Evolutionary conservation across 2,888 invertebrate species (phyloP), one percentile per base, ranked within the genome.

Genomic region (Himalopsyche tibetana): DNA sequence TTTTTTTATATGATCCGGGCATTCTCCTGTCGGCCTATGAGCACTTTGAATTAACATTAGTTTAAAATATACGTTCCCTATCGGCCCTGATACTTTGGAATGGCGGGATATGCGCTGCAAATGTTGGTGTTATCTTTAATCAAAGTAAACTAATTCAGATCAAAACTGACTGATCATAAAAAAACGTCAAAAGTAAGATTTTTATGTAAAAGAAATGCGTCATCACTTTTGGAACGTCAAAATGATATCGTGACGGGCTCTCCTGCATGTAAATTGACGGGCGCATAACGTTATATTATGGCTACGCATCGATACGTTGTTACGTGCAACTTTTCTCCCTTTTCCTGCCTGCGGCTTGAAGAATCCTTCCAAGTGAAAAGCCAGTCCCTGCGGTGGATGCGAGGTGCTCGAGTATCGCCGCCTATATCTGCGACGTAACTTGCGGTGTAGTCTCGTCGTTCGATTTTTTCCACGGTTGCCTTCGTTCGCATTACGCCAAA

Each of bases 321-420:
- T 74, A 74, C 74, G 28, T 38, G 9, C 63, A 63, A 19, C 63
- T 63, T 63, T 36, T 74, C 74, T 51, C 74, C 74, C 74, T 36
- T 74, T 36, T 74, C 74, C 12, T 74, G 74, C 74, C 74, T 36
- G 38, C 38, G 74, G 74, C 74, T 12, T 12, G 74, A 74, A 74
- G 74, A 74, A 74, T 74, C 74, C 74, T 74, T 74, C 19, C 19
- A 74, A 74, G 74, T 74, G 74, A 74, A 74, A 74, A 74, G 74
- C 74, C 74, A 74, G 74, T 74, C 74, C 74, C 74, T 74, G 74
- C 74, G 74, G 74, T 74, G 74, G 74, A 74, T 51, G 51, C 51
- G 51, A 51, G 15, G 74, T 36, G 38, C 36, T 36, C 36, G 74
- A 36, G 74, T 74, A 74, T 74, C 74, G 74, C 74, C 36, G 74